Percentiles rank a stretch among this genome's conserved stretches.
phyloP scores from a whole-genome alignment of 2,113 vertebrate genomes.

The Monopterus albus region DNA sequence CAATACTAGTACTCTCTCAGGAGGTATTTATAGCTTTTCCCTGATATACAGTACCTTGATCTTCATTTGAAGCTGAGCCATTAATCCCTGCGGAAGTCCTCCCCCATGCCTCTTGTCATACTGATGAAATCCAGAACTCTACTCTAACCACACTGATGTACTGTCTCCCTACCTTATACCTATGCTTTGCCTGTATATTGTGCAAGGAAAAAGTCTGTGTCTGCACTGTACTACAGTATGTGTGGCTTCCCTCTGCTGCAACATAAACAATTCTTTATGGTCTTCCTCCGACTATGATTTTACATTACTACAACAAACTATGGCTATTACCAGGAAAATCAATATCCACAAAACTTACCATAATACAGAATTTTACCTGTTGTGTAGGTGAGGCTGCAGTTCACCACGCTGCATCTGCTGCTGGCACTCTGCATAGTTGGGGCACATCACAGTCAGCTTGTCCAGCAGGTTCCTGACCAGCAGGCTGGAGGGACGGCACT shows the following conservation, averaged over 20 bases:
- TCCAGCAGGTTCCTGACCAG: constrained; percentile 92
- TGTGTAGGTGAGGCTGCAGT: constrained; percentile 91
- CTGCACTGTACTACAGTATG: background rate
- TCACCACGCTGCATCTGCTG: constrained; percentile 90
- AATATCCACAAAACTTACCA: background rate
- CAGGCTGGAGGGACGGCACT: constrained; percentile 90
- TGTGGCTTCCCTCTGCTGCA: background rate
- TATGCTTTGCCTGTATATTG: no score
- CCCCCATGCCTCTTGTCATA: background rate
- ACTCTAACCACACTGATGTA: background rate
- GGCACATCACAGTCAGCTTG: constrained; percentile 88
- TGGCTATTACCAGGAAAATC: background rate
- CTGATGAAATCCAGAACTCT: background rate
- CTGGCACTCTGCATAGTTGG: constrained; percentile 85
- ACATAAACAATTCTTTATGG: no score
- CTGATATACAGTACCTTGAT: background rate
- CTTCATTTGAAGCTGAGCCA: background rate
- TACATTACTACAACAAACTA: no score
- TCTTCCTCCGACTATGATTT: no score
- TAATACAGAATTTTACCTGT: constrained; percentile 83
- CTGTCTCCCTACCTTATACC: background rate
- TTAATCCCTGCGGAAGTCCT: background rate
- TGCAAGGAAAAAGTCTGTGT: no score
- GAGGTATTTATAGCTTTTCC: background rate
- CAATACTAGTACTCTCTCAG: no score